These are phyloP conservation scores for Rhagoletis pomonella DNA, from an alignment of 1,140 invertebrate species.

Conservation along the genomic window DNA sequence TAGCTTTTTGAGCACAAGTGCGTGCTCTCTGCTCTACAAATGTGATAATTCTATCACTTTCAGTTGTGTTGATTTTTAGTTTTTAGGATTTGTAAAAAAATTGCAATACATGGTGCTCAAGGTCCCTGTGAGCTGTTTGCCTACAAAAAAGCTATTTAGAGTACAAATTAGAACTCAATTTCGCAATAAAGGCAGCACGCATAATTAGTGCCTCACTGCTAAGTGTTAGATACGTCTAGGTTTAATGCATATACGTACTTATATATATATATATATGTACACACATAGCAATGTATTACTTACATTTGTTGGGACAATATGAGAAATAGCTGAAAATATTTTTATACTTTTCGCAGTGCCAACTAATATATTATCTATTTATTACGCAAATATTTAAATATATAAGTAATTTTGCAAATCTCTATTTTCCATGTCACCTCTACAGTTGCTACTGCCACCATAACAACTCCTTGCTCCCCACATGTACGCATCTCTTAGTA, in stretches of 20 bases:
- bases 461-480: too few species aligned
- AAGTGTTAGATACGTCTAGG: neutral
- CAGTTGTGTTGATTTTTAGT: too few species aligned
- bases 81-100: neutral
- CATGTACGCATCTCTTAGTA: neutral
- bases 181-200: constrained; percentile 10
- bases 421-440: neutral
- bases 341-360: neutral
- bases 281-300: neutral
- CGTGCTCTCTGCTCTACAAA: too few species aligned
- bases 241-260: neutral
- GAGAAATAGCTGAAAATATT: neutral
- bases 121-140: neutral
- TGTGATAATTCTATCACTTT: too few species aligned
- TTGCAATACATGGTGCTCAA: neutral
- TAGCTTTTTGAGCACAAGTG: too few species aligned
- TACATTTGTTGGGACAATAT: neutral
- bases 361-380: neutral
- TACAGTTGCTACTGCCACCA: neutral
- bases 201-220: constrained; percentile 14
- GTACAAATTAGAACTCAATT: constrained; percentile 29
- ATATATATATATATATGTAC: neutral
- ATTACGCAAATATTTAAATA: neutral
- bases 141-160: neutral
- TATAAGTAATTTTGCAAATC: neutral